A percentile compares a stretch with the other conserved stretches of the same genome.
phyloP scores from a whole-genome alignment of 2,113 vertebrate genomes.

The Sebastes schlegelii region DNA sequence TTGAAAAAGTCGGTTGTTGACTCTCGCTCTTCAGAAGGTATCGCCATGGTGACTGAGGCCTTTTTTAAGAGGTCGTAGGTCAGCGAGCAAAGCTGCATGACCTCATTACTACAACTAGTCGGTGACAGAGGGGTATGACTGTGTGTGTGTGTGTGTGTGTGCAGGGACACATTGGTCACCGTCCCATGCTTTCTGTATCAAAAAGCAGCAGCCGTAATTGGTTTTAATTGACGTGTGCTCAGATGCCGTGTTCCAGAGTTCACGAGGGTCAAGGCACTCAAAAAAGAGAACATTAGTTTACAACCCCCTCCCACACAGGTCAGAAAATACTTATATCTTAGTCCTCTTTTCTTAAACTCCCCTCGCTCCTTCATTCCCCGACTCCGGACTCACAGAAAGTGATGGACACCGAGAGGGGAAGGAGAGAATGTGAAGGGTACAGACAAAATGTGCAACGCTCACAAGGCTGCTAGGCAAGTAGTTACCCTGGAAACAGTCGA shows the following conservation, averaged over 20 bases:
- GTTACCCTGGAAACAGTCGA: slow-evolving; percentile 86
- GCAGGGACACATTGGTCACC: neutral
- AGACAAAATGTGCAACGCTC: slow-evolving; percentile 77
- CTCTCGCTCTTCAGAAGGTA: slow-evolving; percentile 56
- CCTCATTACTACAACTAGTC: slow-evolving; percentile 59
- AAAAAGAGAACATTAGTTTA: slow-evolving; percentile 47
- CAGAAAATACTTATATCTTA: slow-evolving; percentile 16
- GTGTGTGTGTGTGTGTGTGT: slow-evolving; percentile 1
- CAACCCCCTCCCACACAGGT: slow-evolving; percentile 25
- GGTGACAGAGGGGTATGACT: slow-evolving; percentile 35
- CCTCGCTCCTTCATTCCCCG: slow-evolving; percentile 27
- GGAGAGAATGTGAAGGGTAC: slow-evolving; percentile 53
- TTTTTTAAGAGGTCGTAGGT: slow-evolving; percentile 64
- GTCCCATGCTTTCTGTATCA: slow-evolving; percentile 34
- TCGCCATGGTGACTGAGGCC: slow-evolving; percentile 52
- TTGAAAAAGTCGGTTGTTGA: slow-evolving; percentile 58
- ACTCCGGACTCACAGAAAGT: slow-evolving; percentile 34
- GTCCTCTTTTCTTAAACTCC: slow-evolving; percentile 25
- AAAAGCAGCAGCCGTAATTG: slow-evolving; percentile 67
- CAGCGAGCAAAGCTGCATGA: slow-evolving; percentile 59
- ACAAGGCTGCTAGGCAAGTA: slow-evolving; percentile 76
- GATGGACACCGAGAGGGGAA: slow-evolving; percentile 59
- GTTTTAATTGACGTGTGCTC: slow-evolving; percentile 74
- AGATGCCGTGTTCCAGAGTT: slow-evolving; percentile 60
- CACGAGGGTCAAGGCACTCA: slow-evolving; percentile 42